A percentile compares a stretch with the other conserved stretches of the same genome.
Conservation (phyloP, 23 tunicate species). For the Ciona savignyi region DNA sequence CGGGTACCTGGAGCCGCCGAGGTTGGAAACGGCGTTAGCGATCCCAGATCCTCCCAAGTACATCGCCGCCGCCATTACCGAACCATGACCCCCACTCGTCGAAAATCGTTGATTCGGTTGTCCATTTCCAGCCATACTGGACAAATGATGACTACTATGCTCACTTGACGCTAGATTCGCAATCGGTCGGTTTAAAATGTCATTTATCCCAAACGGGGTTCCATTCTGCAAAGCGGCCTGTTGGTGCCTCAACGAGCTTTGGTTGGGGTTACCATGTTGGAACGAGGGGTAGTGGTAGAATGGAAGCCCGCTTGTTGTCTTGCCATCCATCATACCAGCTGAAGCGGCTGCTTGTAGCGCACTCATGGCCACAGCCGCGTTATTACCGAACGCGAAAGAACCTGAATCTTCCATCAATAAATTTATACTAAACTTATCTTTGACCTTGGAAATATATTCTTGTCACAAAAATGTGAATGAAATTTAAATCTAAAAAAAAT, state of each 20-base stretch:
- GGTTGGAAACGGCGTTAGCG: conserved; percentile 3
- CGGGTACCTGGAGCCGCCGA: conserved; percentile 16
- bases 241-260: conserved; percentile 15
- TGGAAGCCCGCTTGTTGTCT: conserved; percentile 26
- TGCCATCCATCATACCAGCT: conserved; percentile 63
- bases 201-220: conserved; percentile 93
- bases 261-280: conserved; percentile 5
- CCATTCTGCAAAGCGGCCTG: conserved; percentile 33
- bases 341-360: conserved; percentile 77
- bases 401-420: conserved; percentile 45
- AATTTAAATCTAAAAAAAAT: too few relatives aligned
- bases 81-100: conserved; percentile 31
- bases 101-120: conserved; percentile 11
- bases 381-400: conserved; percentile 43
- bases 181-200: conserved; percentile 57
- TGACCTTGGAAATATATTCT: not conserved
- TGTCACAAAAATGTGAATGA: too few relatives aligned
- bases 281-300: conserved; percentile 62
- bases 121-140: conserved; percentile 21
- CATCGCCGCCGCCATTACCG: conserved; percentile 87
- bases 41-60: conserved; percentile 38
- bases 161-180: not conserved
- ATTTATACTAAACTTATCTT: conserved; percentile 5
- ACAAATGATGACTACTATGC: conserved; percentile 14
- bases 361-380: conserved; percentile 59